Conservation (phyloP, 1,140 invertebrate species). For the Zaprionus africanus region DNA sequence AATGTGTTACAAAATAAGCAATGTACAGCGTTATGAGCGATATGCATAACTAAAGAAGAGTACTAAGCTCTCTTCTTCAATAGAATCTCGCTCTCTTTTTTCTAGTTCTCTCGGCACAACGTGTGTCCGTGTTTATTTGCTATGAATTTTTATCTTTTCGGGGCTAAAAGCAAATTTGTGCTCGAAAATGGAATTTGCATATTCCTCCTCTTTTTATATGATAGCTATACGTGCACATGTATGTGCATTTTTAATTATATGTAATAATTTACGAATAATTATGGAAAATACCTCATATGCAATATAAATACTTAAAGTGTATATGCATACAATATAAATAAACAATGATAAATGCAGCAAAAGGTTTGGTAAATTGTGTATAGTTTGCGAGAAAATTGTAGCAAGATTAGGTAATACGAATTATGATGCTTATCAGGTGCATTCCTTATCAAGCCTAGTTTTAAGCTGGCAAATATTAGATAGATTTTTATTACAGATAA, state of each 20-base stretch:
- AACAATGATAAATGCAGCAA: too few relatives aligned
- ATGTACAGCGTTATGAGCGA: slow-evolving; percentile 1
- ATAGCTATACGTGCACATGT: not conserved
- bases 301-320: not conserved
- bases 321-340: not conserved
- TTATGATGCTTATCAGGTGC: not conserved
- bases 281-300: not conserved
- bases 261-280: not conserved
- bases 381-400: not conserved
- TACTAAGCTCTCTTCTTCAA: not conserved
- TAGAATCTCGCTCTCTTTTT: slow-evolving; percentile 7
- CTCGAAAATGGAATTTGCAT: slow-evolving; percentile 15
- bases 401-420: not conserved
- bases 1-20: slow-evolving; percentile 57
- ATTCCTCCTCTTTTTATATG: not conserved
- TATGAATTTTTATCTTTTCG: slow-evolving; percentile 43
- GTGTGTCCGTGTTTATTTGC: slow-evolving; percentile 58
- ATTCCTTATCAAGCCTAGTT: not conserved
- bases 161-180: slow-evolving; percentile 7
- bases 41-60: slow-evolving; percentile 32
- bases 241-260: not conserved
- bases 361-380: not conserved
- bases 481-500: not conserved
- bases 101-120: slow-evolving; percentile 27
- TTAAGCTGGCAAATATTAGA: not conserved